Base-by-base conservation (phyloP, 1,140 invertebrate genomes). In the Bombus superbus region DNA sequence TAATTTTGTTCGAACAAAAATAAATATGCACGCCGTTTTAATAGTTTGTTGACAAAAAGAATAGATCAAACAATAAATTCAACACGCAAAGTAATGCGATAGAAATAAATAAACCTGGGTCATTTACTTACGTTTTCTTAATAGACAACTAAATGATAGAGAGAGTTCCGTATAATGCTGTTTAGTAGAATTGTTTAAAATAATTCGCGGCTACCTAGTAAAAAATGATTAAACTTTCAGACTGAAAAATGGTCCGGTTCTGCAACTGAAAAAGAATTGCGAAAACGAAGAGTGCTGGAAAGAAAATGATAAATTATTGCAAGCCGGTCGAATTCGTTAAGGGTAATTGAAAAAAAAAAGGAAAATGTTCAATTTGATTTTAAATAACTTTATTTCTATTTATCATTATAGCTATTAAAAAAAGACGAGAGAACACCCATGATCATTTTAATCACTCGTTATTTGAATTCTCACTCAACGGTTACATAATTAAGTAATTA, bases 351-450 rank as follows among this genome's bases (percentile, higher is more conserved):
- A 78, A 68, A 76, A 76, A 78, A 78, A 68, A 76, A 11, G n/a
- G 18, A 78, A 71, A 68, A 76, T 35, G 35, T 42, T 22, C n/a
- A 6, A 69, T 28, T 78, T 83, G 22, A 83, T 78, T 83, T 83
- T 78, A 78, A 83, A 83, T 83, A 83, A 83, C 66, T 83, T 83
- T 78, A 83, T 83, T 83, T 83, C 75, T 83, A 83, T 77, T 11
- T 66, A 59, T 77, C 35, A 77, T 83, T 59, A 78, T 78, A 83
- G 66, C 68, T 78, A 78, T 82, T 47, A 59, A 71, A 83, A 78
- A 68, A 83, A 83, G 78, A 78, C 44, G 75, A 84, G 28, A 83
- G 53, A 83, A 84, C 66, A 84, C 38, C 32, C 75, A 78, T 78
- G 74, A 84, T 78, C 75, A 66, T 78, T 62, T 83, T 64, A 69